Conservation (phyloP, 1,140 invertebrate genomes). For the Patella vulgata region DNA sequence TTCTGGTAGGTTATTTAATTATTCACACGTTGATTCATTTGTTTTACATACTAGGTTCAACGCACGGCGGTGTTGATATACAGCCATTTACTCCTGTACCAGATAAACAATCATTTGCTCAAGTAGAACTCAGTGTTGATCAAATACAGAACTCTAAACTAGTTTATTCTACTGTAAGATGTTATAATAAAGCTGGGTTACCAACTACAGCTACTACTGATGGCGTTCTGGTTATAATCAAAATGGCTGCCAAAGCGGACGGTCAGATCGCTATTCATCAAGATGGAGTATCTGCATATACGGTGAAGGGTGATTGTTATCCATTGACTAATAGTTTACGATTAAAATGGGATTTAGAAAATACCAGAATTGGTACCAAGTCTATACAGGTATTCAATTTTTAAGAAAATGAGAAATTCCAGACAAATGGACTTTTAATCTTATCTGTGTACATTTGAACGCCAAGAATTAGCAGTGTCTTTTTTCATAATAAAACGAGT, state of each 20-base stretch:
- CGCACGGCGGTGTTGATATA: constrained; percentile 1
- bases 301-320: constrained; percentile 17
- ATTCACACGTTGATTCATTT: no score
- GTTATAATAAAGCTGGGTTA: constrained; percentile 36
- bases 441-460: no score
- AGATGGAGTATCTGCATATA: constrained; percentile 17
- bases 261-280: constrained; percentile 7
- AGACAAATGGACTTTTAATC: not conserved
- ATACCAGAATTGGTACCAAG: not conserved
- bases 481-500: no score
- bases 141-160: not conserved
- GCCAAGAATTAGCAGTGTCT: no score
- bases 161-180: constrained; percentile 30
- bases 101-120: not conserved
- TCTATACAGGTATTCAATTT: constrained; percentile 11
- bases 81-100: not conserved
- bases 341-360: constrained; percentile 2
- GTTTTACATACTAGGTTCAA: not conserved
- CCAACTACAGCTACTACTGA: constrained; percentile 18
- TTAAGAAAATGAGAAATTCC: no score
- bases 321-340: not conserved
- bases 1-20: no score
- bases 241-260: not conserved
- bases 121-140: not conserved
- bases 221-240: constrained; percentile 31